Evolutionary conservation across 2,113 vertebrate genomes (phyloP).

Genomic region (Ia io): DNA sequence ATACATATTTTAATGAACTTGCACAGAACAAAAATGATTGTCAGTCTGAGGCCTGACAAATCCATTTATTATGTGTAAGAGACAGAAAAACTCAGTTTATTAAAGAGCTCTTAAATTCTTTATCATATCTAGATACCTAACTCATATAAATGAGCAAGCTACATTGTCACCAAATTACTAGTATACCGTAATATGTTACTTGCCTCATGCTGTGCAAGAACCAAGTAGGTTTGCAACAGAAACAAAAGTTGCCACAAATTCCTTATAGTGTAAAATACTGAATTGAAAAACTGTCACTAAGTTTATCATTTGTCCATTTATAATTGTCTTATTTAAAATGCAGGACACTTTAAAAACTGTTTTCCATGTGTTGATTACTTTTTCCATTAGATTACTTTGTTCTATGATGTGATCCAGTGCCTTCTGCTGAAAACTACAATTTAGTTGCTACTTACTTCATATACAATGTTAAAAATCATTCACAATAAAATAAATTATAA

Average conservation of each 20-base stretch:
- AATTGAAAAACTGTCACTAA: background rate
- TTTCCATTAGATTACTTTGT: background rate
- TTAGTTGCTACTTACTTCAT: background rate
- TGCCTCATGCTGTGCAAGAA: background rate
- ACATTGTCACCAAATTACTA: background rate
- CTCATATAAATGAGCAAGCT: conserved; percentile 3
- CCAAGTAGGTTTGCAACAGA: background rate
- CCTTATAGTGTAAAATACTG: background rate
- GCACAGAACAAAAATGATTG: background rate
- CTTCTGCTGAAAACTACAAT: background rate
- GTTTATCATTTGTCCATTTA: background rate
- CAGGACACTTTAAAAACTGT: background rate
- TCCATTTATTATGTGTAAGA: conserved; percentile 29
- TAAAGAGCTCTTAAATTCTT: conserved; percentile 22
- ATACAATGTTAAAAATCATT: background rate
- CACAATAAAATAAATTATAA: background rate
- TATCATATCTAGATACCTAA: conserved; percentile 9
- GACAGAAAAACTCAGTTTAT: conserved; percentile 23
- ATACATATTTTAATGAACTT: conserved; percentile 40
- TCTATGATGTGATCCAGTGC: background rate
- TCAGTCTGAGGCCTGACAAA: background rate
- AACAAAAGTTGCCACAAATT: background rate
- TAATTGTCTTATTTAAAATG: background rate
- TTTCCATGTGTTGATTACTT: background rate
- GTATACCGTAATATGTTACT: background rate